Conservation (phyloP, 1,140 invertebrate genomes). For the Cardiocondyla obscurior region DNA sequence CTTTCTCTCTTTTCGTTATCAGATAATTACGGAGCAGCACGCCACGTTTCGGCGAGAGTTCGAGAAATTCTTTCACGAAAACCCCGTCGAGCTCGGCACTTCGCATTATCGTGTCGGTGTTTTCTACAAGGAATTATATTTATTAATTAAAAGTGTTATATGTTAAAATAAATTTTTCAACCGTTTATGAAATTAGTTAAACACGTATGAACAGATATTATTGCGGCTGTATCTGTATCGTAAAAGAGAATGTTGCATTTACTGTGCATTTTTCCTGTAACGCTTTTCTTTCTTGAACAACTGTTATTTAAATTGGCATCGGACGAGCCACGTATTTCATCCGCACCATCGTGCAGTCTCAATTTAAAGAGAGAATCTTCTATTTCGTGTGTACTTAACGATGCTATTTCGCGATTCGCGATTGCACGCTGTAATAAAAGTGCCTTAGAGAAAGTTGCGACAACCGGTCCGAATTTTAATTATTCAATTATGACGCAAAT, state of each 20-base stretch:
- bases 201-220: not conserved
- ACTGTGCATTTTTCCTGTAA: not conserved
- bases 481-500: not conserved
- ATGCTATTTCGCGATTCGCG: conserved; percentile 38
- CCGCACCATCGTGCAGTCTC: conserved; percentile 33
- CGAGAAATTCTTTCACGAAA: conserved; percentile 8
- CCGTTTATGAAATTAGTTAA: not conserved
- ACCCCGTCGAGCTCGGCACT: not conserved
- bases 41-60: not conserved
- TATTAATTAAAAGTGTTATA: not conserved
- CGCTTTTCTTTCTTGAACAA: not conserved
- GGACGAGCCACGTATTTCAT: conserved; percentile 9
- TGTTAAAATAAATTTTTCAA: not conserved
- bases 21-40: conserved; percentile 58
- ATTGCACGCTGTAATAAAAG: conserved; percentile 18
- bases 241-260: conserved; percentile 23
- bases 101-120: not conserved
- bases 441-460: conserved; percentile 27
- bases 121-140: not conserved
- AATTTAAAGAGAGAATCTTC: conserved; percentile 64
- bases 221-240: conserved; percentile 1
- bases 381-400: conserved; percentile 46
- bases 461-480: not conserved
- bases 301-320: not conserved
- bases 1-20: conserved; percentile 24